Percentiles rank a stretch among this genome's conserved stretches.
These are phyloP conservation scores for Ferdinandea cuprea DNA, from an alignment of 2,888 invertebrate genomes.

Conservation along the genomic window DNA sequence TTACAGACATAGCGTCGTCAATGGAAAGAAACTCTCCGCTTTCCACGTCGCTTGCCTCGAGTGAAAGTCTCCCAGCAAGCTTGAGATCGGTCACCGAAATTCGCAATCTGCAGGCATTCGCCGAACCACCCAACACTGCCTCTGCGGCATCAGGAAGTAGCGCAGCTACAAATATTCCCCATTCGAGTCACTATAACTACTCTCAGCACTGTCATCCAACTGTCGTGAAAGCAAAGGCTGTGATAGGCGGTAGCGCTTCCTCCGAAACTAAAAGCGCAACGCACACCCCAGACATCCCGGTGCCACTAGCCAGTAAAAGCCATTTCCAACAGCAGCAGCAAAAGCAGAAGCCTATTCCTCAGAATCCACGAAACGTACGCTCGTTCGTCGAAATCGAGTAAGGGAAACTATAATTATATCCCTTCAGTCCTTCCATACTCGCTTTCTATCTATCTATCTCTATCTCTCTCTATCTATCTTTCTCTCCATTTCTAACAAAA, in stretches of 20 bases:
- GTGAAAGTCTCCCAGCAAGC: conserved; percentile 83
- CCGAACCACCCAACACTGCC: conserved; percentile 77
- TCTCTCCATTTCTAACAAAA: conserved; percentile 26
- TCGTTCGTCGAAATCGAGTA: conserved; percentile 41
- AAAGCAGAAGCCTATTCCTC: conserved; percentile 66
- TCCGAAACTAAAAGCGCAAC: conserved; percentile 59
- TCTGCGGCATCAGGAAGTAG: conserved; percentile 53
- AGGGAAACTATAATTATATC: conserved; percentile 13
- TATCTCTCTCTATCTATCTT: conserved; percentile 28
- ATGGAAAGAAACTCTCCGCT: conserved; percentile 85
- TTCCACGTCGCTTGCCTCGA: conserved; percentile 86
- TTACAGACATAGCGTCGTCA: conserved; percentile 84
- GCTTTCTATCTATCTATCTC: conserved; percentile 24
- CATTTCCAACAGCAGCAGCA: conserved; percentile 77
- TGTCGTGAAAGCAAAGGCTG: conserved; percentile 76
- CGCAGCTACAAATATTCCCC: conserved; percentile 54
- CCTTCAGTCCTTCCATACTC: conserved; percentile 29
- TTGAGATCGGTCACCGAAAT: conserved; percentile 84
- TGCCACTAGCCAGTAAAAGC: conserved; percentile 73
- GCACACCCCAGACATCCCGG: conserved; percentile 67
- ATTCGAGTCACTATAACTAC: conserved; percentile 44
- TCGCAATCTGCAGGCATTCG: conserved; percentile 85
- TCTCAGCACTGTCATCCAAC: conserved; percentile 72
- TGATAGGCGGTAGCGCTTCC: conserved; percentile 33
- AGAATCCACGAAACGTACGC: conserved; percentile 35